These are phyloP conservation scores for Xanthia togata DNA, from an alignment of 2,888 invertebrate genomes.

Conservation along the genomic window DNA sequence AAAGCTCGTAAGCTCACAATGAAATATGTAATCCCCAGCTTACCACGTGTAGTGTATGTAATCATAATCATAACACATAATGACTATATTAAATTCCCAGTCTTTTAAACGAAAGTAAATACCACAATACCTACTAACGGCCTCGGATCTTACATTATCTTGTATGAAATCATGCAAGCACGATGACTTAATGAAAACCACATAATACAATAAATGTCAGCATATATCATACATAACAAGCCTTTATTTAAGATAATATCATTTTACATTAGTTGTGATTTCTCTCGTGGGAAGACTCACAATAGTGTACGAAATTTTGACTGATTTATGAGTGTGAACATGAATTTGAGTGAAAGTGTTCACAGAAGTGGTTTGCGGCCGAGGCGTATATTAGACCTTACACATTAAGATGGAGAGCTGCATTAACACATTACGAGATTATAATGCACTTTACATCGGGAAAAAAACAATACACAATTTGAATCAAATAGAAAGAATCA, in stretches of 20 bases:
- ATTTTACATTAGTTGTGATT: slow-evolving; percentile 63
- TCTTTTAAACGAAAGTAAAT: slow-evolving; percentile 67
- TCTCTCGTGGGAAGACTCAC: slow-evolving; percentile 63
- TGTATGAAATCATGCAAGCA: slow-evolving; percentile 50
- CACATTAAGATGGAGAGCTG: background rate
- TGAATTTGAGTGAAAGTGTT: slow-evolving; percentile 55
- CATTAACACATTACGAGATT: background rate
- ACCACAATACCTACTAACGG: slow-evolving; percentile 65
- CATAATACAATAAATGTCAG: slow-evolving; percentile 43
- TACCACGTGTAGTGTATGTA: slow-evolving; percentile 51
- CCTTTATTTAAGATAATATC: slow-evolving; percentile 38
- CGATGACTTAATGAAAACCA: slow-evolving; percentile 58
- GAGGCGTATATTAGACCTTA: slow-evolving; percentile 6
- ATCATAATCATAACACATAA: slow-evolving; percentile 56
- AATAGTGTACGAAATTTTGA: slow-evolving; percentile 49
- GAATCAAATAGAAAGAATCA: background rate
- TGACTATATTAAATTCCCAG: slow-evolving; percentile 60
- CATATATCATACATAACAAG: slow-evolving; percentile 60
- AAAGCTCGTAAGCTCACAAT: slow-evolving; percentile 28
- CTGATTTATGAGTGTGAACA: slow-evolving; percentile 58
- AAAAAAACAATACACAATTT: slow-evolving; percentile 1
- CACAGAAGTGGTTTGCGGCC: slow-evolving; percentile 9
- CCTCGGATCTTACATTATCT: slow-evolving; percentile 51
- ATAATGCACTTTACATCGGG: background rate
- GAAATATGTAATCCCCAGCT: slow-evolving; percentile 38